phyloP scores from a whole-genome alignment of 2,797 vertebrate genomes.

The Lepus oiostolus region DNA sequence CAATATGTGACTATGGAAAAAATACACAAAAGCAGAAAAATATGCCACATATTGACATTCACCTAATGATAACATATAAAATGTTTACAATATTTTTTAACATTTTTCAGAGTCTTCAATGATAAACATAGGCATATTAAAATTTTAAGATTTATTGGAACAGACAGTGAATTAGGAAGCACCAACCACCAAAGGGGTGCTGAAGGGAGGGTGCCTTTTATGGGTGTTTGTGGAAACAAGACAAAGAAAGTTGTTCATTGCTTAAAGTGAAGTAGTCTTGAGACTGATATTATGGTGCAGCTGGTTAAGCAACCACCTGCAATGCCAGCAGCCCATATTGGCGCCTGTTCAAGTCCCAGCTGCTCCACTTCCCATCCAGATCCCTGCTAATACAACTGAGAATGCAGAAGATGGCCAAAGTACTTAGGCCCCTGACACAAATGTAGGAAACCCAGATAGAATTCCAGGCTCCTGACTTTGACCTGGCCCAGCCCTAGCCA shows the following conservation, averaged over 20 bases:
- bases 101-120: background rate
- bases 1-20: background rate
- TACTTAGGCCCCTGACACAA: no score
- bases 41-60: background rate
- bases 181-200: background rate
- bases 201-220: background rate
- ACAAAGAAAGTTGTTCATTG: background rate
- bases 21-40: slow-evolving; percentile 2
- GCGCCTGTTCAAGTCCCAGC: no score
- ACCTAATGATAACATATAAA: background rate
- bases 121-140: background rate
- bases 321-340: no score
- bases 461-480: no score
- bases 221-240: background rate
- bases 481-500: no score
- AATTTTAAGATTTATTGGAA: background rate
- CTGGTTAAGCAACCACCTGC: no score
- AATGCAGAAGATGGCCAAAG: no score
- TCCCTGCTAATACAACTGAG: no score
- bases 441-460: no score
- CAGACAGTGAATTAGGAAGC: background rate
- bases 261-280: background rate
- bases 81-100: background rate
- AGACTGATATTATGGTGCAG: no score
- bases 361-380: no score